Conservation (phyloP, 35 echinoderm and acorn worm genomes). For the Stichopus chloronotus region DNA sequence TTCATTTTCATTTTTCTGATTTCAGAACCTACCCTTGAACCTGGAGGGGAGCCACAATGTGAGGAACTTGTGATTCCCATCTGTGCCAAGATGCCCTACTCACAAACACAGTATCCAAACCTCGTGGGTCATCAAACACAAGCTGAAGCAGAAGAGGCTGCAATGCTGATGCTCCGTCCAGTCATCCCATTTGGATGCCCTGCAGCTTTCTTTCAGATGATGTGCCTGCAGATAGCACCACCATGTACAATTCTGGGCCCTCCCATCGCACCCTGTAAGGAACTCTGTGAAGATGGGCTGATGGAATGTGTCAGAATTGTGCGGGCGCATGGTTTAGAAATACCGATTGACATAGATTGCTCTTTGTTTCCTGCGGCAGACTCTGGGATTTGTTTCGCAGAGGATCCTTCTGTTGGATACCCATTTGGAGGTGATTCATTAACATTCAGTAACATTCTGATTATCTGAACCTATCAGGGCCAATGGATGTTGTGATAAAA, state of each 20-base stretch:
- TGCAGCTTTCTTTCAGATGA: constrained; percentile 25
- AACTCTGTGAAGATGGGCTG: constrained; percentile 22
- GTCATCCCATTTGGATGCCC: background rate
- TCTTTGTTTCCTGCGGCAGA: background rate
- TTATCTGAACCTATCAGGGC: too few relatives aligned
- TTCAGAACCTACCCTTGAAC: too few relatives aligned
- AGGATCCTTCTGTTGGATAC: background rate
- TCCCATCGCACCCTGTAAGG: background rate
- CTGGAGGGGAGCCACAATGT: background rate
- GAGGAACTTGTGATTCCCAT: background rate
- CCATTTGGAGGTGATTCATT: constrained; percentile 8
- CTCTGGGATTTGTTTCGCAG: background rate
- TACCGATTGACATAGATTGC: background rate
- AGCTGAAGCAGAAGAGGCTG: background rate
- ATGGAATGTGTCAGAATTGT: background rate
- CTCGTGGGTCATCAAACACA: background rate
- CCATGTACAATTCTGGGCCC: background rate
- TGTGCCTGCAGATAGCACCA: constrained; percentile 19
- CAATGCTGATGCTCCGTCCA: too few relatives aligned
- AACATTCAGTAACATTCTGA: background rate
- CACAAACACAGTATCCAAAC: constrained; percentile 1
- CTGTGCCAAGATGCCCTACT: too few relatives aligned
- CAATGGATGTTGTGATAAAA: too few relatives aligned
- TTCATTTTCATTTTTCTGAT: too few relatives aligned
- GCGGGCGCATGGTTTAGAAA: background rate